Conservation (phyloP, 2,888 invertebrate species). For the Xanthia icteritia region DNA sequence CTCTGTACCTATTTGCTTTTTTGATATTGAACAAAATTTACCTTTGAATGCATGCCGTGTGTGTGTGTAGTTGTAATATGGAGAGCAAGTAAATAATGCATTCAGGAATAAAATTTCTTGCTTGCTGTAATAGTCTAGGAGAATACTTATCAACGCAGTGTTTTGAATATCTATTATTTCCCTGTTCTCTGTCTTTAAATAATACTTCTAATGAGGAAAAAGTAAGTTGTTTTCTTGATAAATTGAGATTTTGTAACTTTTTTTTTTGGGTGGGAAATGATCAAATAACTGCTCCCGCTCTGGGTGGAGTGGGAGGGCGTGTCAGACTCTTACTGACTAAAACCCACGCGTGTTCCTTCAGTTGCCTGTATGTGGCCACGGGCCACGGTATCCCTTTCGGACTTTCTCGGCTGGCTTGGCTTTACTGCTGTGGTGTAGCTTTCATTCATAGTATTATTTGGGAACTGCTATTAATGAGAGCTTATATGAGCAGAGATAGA, state of each 20-base stretch:
- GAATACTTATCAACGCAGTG: background rate
- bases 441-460: background rate
- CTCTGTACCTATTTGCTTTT: conserved; percentile 40
- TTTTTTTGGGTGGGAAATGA: too few relatives aligned
- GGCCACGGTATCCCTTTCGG: too few relatives aligned
- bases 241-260: background rate
- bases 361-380: too few relatives aligned
- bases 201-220: background rate
- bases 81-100: conserved; percentile 26
- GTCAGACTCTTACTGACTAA: too few relatives aligned
- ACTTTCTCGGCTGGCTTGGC: too few relatives aligned
- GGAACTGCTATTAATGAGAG: background rate
- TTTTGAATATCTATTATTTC: background rate
- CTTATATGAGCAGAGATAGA: background rate
- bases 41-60: conserved; percentile 26
- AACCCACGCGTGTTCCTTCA: too few relatives aligned
- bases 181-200: background rate
- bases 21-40: conserved; percentile 43
- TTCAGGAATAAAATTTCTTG: background rate
- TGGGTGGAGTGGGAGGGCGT: too few relatives aligned
- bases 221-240: too few relatives aligned
- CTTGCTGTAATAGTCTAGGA: background rate
- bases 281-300: too few relatives aligned
- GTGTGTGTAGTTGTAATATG: conserved; percentile 16
- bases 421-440: background rate